Conservation (phyloP, 2,113 vertebrate species). For the Mirza zaza region DNA sequence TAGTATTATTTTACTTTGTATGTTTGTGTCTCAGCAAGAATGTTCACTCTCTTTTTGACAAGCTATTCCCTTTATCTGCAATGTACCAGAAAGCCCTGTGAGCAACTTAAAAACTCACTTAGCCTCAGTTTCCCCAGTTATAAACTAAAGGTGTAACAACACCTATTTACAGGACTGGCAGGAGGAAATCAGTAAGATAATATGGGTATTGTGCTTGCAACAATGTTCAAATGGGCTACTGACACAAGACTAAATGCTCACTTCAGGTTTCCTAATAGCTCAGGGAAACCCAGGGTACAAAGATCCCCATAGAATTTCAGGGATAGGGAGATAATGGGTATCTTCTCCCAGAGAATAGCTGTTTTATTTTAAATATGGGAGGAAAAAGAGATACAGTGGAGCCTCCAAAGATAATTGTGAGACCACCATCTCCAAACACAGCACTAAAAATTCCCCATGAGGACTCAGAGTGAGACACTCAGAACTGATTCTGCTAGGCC, state of each 20-base stretch:
- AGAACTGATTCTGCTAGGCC: background rate
- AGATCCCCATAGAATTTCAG: background rate
- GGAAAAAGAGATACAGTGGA: background rate
- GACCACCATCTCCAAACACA: background rate
- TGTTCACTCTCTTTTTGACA: background rate
- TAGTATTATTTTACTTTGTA: conserved; percentile 47
- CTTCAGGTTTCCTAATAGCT: background rate
- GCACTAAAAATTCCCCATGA: background rate
- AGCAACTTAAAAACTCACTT: background rate
- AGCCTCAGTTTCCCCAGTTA: background rate
- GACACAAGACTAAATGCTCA: background rate
- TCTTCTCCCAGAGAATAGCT: background rate
- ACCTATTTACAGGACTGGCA: background rate
- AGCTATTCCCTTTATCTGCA: background rate
- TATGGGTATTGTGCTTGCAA: background rate
- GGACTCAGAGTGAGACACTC: background rate
- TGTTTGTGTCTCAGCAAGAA: background rate
- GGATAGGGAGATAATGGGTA: background rate
- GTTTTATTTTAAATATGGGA: background rate
- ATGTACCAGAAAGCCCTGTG: background rate
- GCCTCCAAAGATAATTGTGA: background rate
- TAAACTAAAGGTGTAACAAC: background rate
- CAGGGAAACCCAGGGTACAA: background rate
- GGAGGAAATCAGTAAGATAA: background rate
- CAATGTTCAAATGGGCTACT: too few species aligned